Percentiles rank a stretch among this genome's conserved stretches.
Evolutionary conservation across 2,888 invertebrate species (phyloP).

Genomic region (Agriopis leucophaearia): DNA sequence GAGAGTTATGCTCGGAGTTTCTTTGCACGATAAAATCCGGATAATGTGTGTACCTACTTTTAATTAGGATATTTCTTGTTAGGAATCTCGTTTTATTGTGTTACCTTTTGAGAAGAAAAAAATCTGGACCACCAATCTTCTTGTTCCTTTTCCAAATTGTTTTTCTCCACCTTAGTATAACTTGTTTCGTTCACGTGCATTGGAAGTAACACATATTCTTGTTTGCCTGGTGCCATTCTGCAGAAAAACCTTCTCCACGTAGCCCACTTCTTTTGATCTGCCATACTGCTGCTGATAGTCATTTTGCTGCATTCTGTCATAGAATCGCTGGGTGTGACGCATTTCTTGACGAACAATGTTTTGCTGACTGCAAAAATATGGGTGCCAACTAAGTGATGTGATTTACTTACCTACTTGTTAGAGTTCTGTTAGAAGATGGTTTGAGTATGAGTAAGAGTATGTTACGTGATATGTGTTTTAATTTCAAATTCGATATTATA

Average conservation of each 20-base stretch:
- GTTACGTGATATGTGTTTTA: no score
- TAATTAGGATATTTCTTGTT: not conserved
- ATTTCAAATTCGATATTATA: no score
- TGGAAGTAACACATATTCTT: slow-evolving; percentile 67
- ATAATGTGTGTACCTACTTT: no score
- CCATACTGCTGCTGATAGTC: slow-evolving; percentile 30
- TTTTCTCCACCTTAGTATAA: slow-evolving; percentile 38
- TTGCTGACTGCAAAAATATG: slow-evolving; percentile 49
- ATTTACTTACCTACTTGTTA: no score
- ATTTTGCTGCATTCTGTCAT: slow-evolving; percentile 30
- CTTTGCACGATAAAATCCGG: no score
- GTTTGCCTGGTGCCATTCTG: slow-evolving; percentile 58
- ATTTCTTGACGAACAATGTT: slow-evolving; percentile 51
- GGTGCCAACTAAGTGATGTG: not conserved
- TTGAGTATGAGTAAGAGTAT: no score
- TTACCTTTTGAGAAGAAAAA: slow-evolving; percentile 59
- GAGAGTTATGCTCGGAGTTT: no score
- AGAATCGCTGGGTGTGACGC: slow-evolving; percentile 17
- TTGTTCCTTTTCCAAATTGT: slow-evolving; percentile 37
- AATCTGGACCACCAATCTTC: slow-evolving; percentile 76
- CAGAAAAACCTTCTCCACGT: slow-evolving; percentile 59
- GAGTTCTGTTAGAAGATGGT: no score
- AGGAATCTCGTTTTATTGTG: no score
- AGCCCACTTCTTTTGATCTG: slow-evolving; percentile 48
- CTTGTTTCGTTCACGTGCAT: slow-evolving; percentile 53